Conservation (phyloP, 1,140 invertebrate genomes). For the Coptotermes formosanus region DNA sequence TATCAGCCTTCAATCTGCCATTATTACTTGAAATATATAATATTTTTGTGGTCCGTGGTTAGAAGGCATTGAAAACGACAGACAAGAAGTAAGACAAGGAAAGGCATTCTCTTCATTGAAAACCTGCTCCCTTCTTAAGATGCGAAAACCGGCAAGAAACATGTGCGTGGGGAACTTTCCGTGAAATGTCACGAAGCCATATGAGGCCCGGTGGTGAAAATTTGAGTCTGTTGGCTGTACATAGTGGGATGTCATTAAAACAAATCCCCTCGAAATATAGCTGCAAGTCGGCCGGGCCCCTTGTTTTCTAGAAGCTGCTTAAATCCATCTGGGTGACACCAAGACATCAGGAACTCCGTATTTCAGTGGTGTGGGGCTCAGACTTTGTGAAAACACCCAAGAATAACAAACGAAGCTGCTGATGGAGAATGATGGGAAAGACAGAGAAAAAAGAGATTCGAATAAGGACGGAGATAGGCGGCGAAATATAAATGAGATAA, state of each 20-base stretch:
- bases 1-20: too few relatives aligned
- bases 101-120: too few relatives aligned
- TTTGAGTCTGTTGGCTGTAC: not conserved
- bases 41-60: too few relatives aligned
- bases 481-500: constrained; percentile 13
- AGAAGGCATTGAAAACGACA: too few relatives aligned
- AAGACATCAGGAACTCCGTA: not conserved
- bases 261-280: not conserved
- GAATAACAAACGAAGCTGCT: constrained; percentile 15
- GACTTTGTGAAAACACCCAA: not conserved
- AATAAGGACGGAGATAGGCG: not conserved
- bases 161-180: too few relatives aligned
- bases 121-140: too few relatives aligned
- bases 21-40: too few relatives aligned
- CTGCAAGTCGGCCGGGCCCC: not conserved
- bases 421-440: constrained; percentile 18
- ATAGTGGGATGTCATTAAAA: not conserved
- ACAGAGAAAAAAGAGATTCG: not conserved
- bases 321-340: not conserved
- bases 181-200: too few relatives aligned
- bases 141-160: too few relatives aligned
- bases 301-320: not conserved
- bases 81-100: too few relatives aligned
- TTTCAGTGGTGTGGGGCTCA: not conserved
- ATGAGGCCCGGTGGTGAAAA: not conserved